phyloP scores from a whole-genome alignment of 2,888 invertebrate species.

The Dynastes maya region DNA sequence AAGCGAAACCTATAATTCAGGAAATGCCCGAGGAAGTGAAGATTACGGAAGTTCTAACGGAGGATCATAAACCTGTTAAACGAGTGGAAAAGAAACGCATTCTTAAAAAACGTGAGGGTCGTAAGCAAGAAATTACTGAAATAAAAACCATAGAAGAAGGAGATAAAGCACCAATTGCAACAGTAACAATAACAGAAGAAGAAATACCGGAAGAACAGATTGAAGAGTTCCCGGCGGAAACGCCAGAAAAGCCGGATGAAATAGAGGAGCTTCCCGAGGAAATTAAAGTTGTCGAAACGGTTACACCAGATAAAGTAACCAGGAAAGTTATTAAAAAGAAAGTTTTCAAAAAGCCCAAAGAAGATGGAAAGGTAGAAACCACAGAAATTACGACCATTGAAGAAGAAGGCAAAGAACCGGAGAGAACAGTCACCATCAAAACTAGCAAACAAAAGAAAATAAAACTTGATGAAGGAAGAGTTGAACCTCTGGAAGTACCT shows the following conservation, averaged over 20 bases:
- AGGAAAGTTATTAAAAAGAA: conserved; percentile 65
- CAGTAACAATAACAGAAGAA: conserved; percentile 66
- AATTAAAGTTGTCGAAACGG: conserved; percentile 66
- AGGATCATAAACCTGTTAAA: conserved; percentile 56
- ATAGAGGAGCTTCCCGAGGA: conserved; percentile 55
- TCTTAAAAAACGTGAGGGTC: conserved; percentile 63
- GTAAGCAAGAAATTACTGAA: conserved; percentile 68
- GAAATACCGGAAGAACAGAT: conserved; percentile 59
- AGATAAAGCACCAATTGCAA: conserved; percentile 68
- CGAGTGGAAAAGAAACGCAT: conserved; percentile 63
- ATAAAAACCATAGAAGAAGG: conserved; percentile 69
- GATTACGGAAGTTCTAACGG: conserved; percentile 62
- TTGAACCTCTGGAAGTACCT: background rate
- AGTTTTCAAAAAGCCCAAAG: conserved; percentile 68
- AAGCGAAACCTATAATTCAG: conserved; percentile 53
- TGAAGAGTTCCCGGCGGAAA: conserved; percentile 52
- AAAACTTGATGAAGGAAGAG: conserved; percentile 46
- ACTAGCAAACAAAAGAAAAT: conserved; percentile 62
- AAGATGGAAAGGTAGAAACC: conserved; percentile 64
- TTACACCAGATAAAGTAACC: conserved; percentile 60
- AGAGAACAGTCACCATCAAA: conserved; percentile 53
- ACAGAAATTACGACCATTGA: conserved; percentile 47
- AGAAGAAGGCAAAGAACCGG: conserved; percentile 67
- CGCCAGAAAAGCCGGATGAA: conserved; percentile 53
- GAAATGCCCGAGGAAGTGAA: conserved; percentile 59